These are phyloP conservation scores for Xestia sexstrigata DNA, from an alignment of 2,888 invertebrate species.

Conservation along the genomic window DNA sequence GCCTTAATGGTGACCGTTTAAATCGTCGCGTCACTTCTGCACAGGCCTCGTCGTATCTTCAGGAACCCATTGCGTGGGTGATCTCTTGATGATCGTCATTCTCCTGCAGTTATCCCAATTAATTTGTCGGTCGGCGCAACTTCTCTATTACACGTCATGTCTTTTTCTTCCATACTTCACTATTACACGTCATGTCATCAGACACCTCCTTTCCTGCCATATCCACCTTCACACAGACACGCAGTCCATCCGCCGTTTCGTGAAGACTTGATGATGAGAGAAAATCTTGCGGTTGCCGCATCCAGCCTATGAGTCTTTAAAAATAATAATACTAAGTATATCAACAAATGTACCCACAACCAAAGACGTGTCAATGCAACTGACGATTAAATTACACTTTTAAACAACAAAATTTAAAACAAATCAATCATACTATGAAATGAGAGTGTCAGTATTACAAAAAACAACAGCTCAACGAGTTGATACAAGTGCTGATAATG, in stretches of 20 bases:
- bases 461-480: constrained; percentile 76
- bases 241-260: no score
- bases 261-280: neutral
- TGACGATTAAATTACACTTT: neutral
- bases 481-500: constrained; percentile 85
- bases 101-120: neutral
- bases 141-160: no score
- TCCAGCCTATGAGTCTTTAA: neutral
- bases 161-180: no score
- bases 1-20: neutral
- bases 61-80: neutral
- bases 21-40: neutral
- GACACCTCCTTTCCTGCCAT: neutral
- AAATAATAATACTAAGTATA: neutral
- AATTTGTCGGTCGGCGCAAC: neutral
- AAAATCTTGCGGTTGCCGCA: neutral
- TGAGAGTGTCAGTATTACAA: constrained; percentile 74
- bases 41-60: neutral
- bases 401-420: constrained; percentile 29
- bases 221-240: neutral
- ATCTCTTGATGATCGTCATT: neutral
- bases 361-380: neutral
- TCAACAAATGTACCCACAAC: neutral
- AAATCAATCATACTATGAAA: constrained; percentile 76
- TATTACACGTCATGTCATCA: no score